Conservation (phyloP, 2,113 vertebrate genomes). For the Sturnus vulgaris region DNA sequence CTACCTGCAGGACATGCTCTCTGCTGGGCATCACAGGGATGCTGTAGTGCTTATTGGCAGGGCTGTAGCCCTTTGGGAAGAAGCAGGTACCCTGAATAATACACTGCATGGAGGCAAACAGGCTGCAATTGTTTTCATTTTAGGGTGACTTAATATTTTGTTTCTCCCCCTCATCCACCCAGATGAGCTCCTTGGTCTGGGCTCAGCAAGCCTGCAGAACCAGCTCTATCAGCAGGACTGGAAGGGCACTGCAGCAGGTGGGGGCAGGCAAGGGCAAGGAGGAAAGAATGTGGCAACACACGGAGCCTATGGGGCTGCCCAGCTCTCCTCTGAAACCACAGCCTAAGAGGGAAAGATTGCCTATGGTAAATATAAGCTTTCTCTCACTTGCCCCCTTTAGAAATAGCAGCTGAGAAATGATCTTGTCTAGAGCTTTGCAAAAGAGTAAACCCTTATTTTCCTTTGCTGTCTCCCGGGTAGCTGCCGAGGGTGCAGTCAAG, state of each 20-base stretch:
- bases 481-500: background rate
- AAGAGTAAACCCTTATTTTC: background rate
- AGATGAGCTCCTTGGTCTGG: background rate
- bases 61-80: background rate
- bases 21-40: background rate
- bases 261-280: background rate
- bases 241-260: background rate
- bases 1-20: background rate
- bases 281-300: background rate
- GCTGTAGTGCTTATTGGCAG: background rate
- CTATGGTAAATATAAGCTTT: background rate
- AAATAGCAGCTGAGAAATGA: background rate
- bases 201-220: background rate
- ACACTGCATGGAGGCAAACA: background rate
- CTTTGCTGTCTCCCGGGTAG: background rate
- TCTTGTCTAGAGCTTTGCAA: background rate
- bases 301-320: background rate
- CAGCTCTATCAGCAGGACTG: background rate
- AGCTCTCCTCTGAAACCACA: background rate
- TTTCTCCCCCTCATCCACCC: background rate
- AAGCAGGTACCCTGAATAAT: background rate
- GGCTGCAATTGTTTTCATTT: background rate
- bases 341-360: background rate
- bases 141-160: background rate
- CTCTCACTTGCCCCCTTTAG: background rate